These are phyloP conservation scores for Caenorhabditis afra DNA, from an alignment of 2,888 invertebrate genomes.

Conservation along the genomic window DNA sequence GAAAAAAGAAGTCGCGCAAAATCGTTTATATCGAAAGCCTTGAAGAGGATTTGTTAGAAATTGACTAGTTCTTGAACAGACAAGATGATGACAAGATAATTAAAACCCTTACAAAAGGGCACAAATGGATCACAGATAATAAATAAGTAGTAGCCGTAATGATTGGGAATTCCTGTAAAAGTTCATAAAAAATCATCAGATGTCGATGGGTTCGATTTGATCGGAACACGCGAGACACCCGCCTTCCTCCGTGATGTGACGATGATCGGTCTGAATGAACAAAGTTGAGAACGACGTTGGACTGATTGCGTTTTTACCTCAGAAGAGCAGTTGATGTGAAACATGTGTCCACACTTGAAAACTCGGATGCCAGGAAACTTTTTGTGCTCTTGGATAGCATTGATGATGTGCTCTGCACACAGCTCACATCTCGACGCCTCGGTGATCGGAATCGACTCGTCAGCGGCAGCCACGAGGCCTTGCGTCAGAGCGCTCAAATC, in stretches of 20 bases:
- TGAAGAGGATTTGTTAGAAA: no score
- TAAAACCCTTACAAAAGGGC: not conserved
- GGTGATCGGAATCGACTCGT: constrained; percentile 18
- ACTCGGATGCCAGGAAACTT: constrained; percentile 52
- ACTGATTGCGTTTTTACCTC: constrained; percentile 41
- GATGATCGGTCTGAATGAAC: constrained; percentile 28
- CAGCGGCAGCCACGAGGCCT: constrained; percentile 8
- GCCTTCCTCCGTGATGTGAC: constrained; percentile 16
- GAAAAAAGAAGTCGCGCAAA: not conserved
- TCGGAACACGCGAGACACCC: constrained; percentile 48
- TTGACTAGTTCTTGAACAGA: no score
- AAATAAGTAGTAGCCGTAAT: constrained; percentile 38
- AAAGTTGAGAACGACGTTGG: no score
- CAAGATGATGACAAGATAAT: no score
- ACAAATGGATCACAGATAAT: constrained; percentile 17
- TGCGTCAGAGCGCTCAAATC: constrained; percentile 39
- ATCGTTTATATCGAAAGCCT: no score
- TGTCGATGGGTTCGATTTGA: constrained; percentile 11
- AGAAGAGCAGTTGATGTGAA: constrained; percentile 63
- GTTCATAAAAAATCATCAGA: not conserved
- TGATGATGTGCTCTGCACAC: constrained; percentile 28
- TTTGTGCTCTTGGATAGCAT: constrained; percentile 15
- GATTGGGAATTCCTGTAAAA: no score
- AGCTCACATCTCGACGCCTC: constrained; percentile 8
- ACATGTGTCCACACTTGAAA: constrained; percentile 70